Percentiles rank a stretch among this genome's conserved stretches.
phyloP scores from a whole-genome alignment of 2,888 invertebrate species.

The Ceriagrion tenellum region DNA sequence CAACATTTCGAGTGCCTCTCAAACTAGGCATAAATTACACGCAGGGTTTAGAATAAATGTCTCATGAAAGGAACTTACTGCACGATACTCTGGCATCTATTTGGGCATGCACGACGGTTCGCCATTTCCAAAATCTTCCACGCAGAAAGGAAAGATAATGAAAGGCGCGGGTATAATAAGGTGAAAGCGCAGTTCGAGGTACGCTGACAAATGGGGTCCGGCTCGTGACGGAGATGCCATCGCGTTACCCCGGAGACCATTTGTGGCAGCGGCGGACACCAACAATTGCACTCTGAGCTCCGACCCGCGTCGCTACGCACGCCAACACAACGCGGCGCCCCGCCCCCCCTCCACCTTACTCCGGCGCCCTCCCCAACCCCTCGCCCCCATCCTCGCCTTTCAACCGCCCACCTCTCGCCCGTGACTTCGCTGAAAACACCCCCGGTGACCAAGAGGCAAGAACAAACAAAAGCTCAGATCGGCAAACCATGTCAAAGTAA shows the following conservation, averaged over 20 bases:
- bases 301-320: background rate
- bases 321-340: background rate
- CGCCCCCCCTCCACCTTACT: too few relatives aligned
- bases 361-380: too few relatives aligned
- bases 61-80: background rate
- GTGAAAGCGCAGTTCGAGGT: background rate
- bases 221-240: conserved; percentile 17
- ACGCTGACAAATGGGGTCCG: background rate
- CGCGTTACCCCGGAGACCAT: background rate
- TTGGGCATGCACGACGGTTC: background rate
- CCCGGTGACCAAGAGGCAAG: background rate
- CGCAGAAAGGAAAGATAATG: background rate
- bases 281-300: background rate
- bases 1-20: too few relatives aligned
- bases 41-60: too few relatives aligned
- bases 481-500: background rate
- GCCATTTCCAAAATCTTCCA: background rate
- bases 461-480: background rate
- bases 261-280: background rate
- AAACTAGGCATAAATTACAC: too few relatives aligned
- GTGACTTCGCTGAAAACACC: background rate
- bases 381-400: background rate
- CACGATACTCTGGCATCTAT: background rate
- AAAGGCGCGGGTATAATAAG: background rate
- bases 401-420: background rate